A percentile compares a stretch with the other conserved stretches of the same genome.
Evolutionary conservation across 1,140 invertebrate species (phyloP).

Genomic region (Hycleus cichorii): DNA sequence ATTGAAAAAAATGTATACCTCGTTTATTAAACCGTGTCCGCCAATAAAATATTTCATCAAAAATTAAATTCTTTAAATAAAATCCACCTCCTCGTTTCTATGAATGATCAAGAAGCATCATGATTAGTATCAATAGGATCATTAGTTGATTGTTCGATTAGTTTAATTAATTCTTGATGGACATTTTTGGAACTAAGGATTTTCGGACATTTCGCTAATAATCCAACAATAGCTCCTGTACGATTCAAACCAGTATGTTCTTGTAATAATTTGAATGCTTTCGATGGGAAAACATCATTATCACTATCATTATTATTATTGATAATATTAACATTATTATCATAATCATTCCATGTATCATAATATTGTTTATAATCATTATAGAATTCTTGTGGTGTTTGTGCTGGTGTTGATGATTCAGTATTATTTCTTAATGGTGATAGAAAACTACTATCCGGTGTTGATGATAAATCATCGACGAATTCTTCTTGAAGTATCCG

Average conservation of each 20-base stretch:
- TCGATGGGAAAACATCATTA: constrained; percentile 47
- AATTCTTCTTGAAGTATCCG: constrained; percentile 47
- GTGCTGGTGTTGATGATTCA: constrained; percentile 39
- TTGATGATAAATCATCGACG: constrained; percentile 38
- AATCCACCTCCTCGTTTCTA: constrained; percentile 25
- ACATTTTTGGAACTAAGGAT: constrained; percentile 51
- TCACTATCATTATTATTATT: constrained; percentile 38
- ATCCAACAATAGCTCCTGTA: constrained; percentile 35
- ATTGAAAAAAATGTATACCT: constrained; percentile 17
- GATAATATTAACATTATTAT: constrained; percentile 27
- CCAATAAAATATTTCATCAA: constrained; percentile 20
- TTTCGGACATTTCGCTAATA: constrained; percentile 46
- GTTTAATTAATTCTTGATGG: constrained; percentile 40
- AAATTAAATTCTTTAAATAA: constrained; percentile 11
- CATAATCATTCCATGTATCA: constrained; percentile 48
- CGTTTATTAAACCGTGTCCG: constrained; percentile 21
- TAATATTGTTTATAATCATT: constrained; percentile 52
- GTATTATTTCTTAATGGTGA: constrained; percentile 28
- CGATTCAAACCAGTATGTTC: constrained; percentile 35
- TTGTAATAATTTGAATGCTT: constrained; percentile 45
- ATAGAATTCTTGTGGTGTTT: constrained; percentile 43
- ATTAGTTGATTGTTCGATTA: constrained; percentile 23
- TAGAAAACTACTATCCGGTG: constrained; percentile 31
- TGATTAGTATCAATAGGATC: constrained; percentile 22
- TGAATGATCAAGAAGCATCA: constrained; percentile 32